Evolutionary conservation across 1,140 invertebrate genomes (phyloP), one percentile per base, ranked within the genome.

Genomic region (Saxidomus purpurata): DNA sequence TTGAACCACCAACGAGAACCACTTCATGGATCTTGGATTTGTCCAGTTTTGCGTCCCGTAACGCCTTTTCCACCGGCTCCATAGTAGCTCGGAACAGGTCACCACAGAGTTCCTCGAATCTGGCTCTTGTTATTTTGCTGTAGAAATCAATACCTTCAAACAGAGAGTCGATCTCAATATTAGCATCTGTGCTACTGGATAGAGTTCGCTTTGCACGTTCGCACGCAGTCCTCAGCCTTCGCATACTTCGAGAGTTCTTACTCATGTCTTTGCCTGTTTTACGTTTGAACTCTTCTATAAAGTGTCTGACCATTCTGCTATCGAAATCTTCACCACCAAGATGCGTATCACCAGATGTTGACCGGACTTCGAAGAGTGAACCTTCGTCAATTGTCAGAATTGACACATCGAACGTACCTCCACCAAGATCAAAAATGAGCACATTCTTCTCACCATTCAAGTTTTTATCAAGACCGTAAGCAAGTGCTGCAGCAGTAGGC

Each of bases 101-200:
- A n/a, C n/a, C n/a, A n/a, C n/a, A n/a, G n/a, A n/a, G n/a, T n/a
- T n/a, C n/a, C 91, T 96, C 95, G 90, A 95, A 96, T 87, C 95
- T 97, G 71, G 99, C 99, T 92, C 99, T 97, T 36, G 98, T 99
- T 93, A 99, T 98, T 77, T 97, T 98, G 0, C 98, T 99, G 96
- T 99, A 99, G 96, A 99, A 99, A 94, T 99, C 99, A 91, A 99
- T 98, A 77, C 99, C 99, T 95, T 99, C 99, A 93, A 97, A 98
- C 52, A 99, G 96, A 1, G 98, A 99, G 94, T 99, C 99, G 85
- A 95, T 99, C 99, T 79, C 98, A 97, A n/a, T n/a, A n/a, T n/a
- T n/a, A n/a, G n/a, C n/a, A n/a, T n/a, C n/a, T n/a, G n/a, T n/a
- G n/a, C n/a, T 22, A 2, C 98, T 98, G 0, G 98, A 99, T 8